Evolutionary conservation across 1,140 invertebrate genomes (phyloP).

Genomic region (Anagrus nilaparvatae): DNA sequence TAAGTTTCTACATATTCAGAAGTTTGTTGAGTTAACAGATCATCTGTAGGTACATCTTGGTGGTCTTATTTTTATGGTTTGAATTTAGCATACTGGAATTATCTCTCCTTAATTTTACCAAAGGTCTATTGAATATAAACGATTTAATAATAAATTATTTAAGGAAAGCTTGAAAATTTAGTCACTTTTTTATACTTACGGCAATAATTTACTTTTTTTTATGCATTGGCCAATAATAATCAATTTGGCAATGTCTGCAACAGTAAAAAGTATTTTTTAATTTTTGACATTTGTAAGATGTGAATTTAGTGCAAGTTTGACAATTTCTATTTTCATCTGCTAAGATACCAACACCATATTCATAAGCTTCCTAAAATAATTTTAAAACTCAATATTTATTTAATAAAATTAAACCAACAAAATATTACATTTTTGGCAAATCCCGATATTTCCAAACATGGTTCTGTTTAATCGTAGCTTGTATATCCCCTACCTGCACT

Average conservation of each 20-base stretch:
- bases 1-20: slow-evolving; percentile 21
- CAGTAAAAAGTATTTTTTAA: slow-evolving; percentile 30
- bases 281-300: slow-evolving; percentile 23
- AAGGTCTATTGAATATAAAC: slow-evolving; percentile 1
- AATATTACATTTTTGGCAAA: slow-evolving; percentile 16
- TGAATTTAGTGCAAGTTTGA: slow-evolving; percentile 19
- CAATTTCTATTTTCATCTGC: slow-evolving; percentile 21
- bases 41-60: slow-evolving; percentile 22
- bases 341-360: slow-evolving; percentile 20
- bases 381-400: slow-evolving; percentile 2
- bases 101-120: too few species aligned
- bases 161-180: neutral
- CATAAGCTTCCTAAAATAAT: slow-evolving; percentile 23
- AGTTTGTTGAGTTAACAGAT: slow-evolving; percentile 25
- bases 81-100: too few species aligned
- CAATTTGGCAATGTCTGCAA: slow-evolving; percentile 23
- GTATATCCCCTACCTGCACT: slow-evolving; percentile 31
- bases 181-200: slow-evolving; percentile 18
- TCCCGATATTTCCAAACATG: slow-evolving; percentile 16
- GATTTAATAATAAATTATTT: slow-evolving; percentile 2
- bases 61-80: too few species aligned
- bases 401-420: slow-evolving; percentile 2
- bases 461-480: slow-evolving; percentile 25
- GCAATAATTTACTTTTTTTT: slow-evolving; percentile 26
- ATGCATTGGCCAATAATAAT: slow-evolving; percentile 31